Evolutionary conservation across 2,113 vertebrate species (phyloP).

Genomic region (Sigmodon hispidus): DNA sequence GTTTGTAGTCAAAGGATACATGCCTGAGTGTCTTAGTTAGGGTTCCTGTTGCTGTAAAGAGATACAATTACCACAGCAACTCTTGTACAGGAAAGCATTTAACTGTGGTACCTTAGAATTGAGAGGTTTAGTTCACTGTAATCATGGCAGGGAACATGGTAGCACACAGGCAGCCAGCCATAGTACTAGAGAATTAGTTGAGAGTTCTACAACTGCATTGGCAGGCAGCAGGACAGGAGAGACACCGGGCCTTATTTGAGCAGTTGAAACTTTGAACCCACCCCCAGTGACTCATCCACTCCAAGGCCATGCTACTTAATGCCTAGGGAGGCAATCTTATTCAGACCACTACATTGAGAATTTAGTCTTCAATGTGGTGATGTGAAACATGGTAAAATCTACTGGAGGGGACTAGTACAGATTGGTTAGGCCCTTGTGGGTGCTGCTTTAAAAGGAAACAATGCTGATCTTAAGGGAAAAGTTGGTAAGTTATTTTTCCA

Average conservation of each 20-base stretch:
- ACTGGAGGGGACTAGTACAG: too few relatives aligned
- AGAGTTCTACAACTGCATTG: not conserved
- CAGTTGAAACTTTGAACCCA: not conserved
- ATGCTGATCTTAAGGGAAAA: not conserved
- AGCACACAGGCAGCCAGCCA: too few relatives aligned
- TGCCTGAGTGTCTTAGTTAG: not conserved
- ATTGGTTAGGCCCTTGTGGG: not conserved
- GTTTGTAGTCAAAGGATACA: not conserved
- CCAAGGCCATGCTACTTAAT: not conserved
- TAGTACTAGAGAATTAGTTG: not conserved
- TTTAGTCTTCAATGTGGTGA: not conserved
- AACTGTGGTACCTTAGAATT: not conserved
- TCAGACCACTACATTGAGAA: not conserved
- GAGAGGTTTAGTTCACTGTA: not conserved
- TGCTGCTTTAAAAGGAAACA: not conserved
- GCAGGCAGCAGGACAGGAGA: not conserved
- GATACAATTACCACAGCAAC: not conserved
- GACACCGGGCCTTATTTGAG: not conserved
- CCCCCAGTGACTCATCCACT: not conserved
- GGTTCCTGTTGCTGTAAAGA: not conserved
- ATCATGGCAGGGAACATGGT: not conserved
- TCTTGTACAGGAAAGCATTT: not conserved
- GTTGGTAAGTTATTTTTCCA: not conserved
- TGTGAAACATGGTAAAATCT: not conserved
- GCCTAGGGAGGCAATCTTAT: not conserved